Evolutionary conservation across 2,113 vertebrate genomes (phyloP), one percentile per base, ranked within the genome.

Genomic region (Tor tambroides): DNA sequence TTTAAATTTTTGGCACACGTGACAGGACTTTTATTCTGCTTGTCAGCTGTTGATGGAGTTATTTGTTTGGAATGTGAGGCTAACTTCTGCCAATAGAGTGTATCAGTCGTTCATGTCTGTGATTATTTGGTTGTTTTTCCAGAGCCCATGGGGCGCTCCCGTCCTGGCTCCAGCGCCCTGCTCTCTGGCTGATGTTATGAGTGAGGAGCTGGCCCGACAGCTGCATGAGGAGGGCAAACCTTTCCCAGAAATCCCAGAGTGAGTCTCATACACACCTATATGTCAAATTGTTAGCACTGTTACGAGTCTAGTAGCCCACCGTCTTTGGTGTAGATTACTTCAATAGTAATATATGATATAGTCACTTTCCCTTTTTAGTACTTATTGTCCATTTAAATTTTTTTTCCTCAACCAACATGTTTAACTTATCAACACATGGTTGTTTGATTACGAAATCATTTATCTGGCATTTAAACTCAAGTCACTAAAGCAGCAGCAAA

Each of bases 171-270:
- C 92, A 12, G 88, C 95, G 0, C 93, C 96, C 21, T 98, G 96
- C 92, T 98, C 97, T 4, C 93, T 99, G 90, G 88, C 96, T 71
- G 98, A 99, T 15, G 98, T 99, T 43, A 99, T 99, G 98, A 99
- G 98, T 26, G 98, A 99, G 89, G 94, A 99, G 89, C 92, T 99
- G 93, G 98, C 98, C 1, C 95, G 94, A 89, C 97, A 99, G 89
- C 89, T 98, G 89, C 94, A 98, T 63, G 97, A 98, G 78, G 97
- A 99, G 92, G 93, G 92, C 81, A 85, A 87, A 14, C 49, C 79
- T 84, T 95, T 96, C 91, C 93, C 95, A 26, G 0, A 74, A 0
- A 92, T 95, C 86, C 85, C 93, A 0, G 91, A 94, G 94, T 99
- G 93, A 94, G 97, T 97, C 81, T 84, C 61, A 69, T 0, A 43